Conservation (phyloP, 2,797 vertebrate genomes). For the Bryconaethiops microstoma region DNA sequence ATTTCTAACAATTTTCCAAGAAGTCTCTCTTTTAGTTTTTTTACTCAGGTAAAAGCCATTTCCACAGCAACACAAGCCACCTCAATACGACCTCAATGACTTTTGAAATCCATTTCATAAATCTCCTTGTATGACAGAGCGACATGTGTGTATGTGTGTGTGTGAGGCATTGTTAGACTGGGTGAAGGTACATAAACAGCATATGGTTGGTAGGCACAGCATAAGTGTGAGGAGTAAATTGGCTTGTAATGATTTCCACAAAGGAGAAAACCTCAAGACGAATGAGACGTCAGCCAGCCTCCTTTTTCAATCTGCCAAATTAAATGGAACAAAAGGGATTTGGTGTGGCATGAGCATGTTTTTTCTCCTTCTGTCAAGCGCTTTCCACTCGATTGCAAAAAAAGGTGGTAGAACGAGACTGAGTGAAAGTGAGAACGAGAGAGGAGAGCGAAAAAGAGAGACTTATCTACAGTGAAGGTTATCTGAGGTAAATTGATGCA, state of each 20-base stretch:
- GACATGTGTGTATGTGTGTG: constrained; percentile 27
- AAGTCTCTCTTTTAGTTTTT: not conserved
- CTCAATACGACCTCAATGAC: not conserved
- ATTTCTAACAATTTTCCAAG: not conserved
- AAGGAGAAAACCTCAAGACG: constrained; percentile 44
- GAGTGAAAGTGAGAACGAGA: not conserved
- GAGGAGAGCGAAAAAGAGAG: constrained; percentile 2
- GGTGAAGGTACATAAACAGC: constrained; percentile 51
- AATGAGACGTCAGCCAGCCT: constrained; percentile 47
- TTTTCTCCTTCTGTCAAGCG: not conserved
- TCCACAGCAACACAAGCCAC: constrained; percentile 29
- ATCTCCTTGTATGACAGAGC: not conserved
- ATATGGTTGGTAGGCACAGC: constrained; percentile 50
- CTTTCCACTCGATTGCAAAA: constrained; percentile 35
- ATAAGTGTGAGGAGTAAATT: constrained; percentile 54
- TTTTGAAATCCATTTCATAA: no score
- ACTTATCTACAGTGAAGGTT: constrained; percentile 39
- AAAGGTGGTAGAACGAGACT: not conserved
- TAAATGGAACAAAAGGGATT: constrained; percentile 56
- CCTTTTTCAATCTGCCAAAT: constrained; percentile 52
- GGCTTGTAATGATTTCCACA: constrained; percentile 56
- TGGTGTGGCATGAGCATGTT: constrained; percentile 35
- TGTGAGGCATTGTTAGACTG: constrained; percentile 32
- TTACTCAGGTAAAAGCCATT: constrained; percentile 5
- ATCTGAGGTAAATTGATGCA: constrained; percentile 39